Evolutionary conservation across 2,113 vertebrate species (phyloP), one percentile per base, ranked within the genome.

Genomic region (human): DNA sequence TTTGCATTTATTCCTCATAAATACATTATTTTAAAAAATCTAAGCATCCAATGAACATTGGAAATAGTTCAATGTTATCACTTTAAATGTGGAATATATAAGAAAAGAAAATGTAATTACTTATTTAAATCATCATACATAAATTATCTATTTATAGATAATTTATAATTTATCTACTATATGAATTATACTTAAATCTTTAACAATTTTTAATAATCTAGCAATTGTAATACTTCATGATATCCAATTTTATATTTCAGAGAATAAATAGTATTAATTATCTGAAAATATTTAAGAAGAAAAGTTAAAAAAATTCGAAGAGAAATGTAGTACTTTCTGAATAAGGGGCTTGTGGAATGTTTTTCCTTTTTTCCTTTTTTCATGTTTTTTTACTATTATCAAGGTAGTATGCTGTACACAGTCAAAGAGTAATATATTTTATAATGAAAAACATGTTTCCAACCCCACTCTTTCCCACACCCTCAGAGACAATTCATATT

Each of bases 221-320:
- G 8, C 55, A 4, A 66, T 78, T 80, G 86, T 61, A 92, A 66
- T 85, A 94, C 61, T 85, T 93, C 30, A 59, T 76, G 32, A 83
- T 80, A 87, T 94, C 12, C 88, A 88, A 92, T 85, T 93, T 81
- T 84, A 55, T 68, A 50, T 88, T 94, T 96, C 6, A 57, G 59
- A 94, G 35, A 92, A 95, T 87, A 96, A 91, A 75, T 57, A 83
- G 14, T 52, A 91, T n/a, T 50, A 52, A 88, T 80, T 64, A 87
- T 43, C n/a, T 79, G 27, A 96, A 95, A 82, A 14, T 27, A 27
- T 75, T 95, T 16, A 55, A 85, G 18, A 14, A 93, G 25, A 76
- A 90, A 76, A 64, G n/a, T 66, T 94, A 10, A 80, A 93, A 83
- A 4, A 78, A 92, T 64, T 70, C 95, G 43, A 43, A 94, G 17